phyloP scores from a whole-genome alignment of 2,888 invertebrate genomes.

The Mesochorus sp. region DNA sequence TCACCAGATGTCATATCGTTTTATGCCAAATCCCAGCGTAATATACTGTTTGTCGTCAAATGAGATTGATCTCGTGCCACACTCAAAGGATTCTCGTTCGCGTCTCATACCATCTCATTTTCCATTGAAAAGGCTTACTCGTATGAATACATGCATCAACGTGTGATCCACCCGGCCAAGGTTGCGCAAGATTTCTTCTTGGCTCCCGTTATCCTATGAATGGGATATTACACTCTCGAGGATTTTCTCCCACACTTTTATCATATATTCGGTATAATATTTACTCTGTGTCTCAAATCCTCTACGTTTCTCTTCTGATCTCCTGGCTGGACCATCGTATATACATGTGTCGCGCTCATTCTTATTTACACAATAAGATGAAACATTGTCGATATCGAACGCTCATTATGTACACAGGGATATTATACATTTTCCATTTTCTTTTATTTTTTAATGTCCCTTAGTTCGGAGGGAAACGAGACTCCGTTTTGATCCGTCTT shows the following conservation, averaged over 20 bases:
- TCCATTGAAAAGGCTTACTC: constrained; percentile 71
- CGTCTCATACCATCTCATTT: constrained; percentile 50
- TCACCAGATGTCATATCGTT: no score
- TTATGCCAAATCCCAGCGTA: no score
- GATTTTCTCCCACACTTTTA: no score
- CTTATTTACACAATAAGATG: no score
- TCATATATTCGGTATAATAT: no score
- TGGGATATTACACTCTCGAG: constrained; percentile 61
- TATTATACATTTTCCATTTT: no score
- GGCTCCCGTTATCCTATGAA: constrained; percentile 32
- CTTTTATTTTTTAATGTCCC: not conserved
- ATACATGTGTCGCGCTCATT: no score
- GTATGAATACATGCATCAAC: constrained; percentile 75
- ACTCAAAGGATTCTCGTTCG: constrained; percentile 29
- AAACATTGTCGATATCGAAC: no score
- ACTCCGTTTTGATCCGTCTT: not conserved
- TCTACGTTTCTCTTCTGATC: no score
- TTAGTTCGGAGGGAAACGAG: not conserved
- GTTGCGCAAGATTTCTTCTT: constrained; percentile 54
- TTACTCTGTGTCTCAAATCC: no score
- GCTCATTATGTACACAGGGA: no score
- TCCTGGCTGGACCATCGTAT: no score
- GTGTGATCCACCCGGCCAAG: constrained; percentile 62
- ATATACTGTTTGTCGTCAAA: constrained; percentile 54
- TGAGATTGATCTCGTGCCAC: constrained; percentile 52